Percentiles rank a stretch among this genome's conserved stretches.
phyloP scores from a whole-genome alignment of 1,140 invertebrate genomes.

The Proctacanthus coquilletti region DNA sequence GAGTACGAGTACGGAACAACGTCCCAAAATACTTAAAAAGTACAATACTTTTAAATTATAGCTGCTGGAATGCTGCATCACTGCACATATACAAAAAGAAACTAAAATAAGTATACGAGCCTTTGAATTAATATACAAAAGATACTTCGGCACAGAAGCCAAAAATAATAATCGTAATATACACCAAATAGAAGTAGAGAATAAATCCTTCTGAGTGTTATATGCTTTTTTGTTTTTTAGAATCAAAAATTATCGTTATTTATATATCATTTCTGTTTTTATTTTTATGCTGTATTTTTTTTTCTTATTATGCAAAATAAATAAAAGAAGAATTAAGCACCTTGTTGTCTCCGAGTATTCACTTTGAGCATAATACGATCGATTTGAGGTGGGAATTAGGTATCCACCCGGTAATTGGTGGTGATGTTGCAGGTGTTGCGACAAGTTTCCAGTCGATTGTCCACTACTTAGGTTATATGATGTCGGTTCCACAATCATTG shows the following conservation, averaged over 20 bases:
- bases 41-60: no score
- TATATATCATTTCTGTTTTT: background rate
- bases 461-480: slow-evolving; percentile 10
- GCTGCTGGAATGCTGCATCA: no score
- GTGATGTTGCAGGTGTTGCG: slow-evolving; percentile 4
- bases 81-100: no score
- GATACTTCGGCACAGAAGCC: no score
- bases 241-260: background rate
- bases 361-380: slow-evolving; percentile 8
- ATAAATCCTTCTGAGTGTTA: no score
- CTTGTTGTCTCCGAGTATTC: slow-evolving; percentile 26
- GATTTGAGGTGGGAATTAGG: background rate
- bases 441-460: slow-evolving; percentile 14
- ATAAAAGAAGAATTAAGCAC: slow-evolving; percentile 11
- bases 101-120: no score
- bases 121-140: no score
- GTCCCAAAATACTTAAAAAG: no score
- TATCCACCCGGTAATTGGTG: slow-evolving; percentile 1
- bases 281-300: background rate
- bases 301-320: background rate
- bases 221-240: background rate
- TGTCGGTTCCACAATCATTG: slow-evolving; percentile 15
- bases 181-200: no score
- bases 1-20: no score
- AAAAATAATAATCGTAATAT: no score